Percentiles rank a stretch among this genome's conserved stretches.
Evolutionary conservation across 2,113 vertebrate species (phyloP).

Genomic region (Serinus canaria): DNA sequence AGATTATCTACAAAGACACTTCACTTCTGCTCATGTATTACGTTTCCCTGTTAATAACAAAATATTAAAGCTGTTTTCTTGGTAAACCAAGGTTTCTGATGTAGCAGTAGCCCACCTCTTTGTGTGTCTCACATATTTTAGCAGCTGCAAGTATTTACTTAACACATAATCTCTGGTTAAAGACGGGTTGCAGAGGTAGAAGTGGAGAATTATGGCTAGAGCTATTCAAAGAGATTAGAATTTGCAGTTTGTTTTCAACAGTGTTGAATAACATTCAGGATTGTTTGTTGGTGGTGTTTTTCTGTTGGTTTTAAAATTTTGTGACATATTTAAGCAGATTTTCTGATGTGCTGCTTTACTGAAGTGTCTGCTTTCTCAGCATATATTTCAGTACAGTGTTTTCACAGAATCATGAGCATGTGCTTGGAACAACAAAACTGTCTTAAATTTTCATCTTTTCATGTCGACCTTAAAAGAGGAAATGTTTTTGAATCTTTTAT

Average conservation of each 20-base stretch:
- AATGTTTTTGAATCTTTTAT: neutral
- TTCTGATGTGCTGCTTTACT: neutral
- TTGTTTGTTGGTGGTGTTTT: neutral
- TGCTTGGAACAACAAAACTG: neutral
- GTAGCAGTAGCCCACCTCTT: slow-evolving; percentile 15
- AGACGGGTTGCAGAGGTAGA: neutral
- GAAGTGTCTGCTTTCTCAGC: neutral
- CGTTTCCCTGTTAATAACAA: slow-evolving; percentile 30
- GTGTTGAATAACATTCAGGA: neutral
- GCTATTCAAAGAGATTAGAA: neutral
- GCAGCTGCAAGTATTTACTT: neutral
- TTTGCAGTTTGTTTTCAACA: slow-evolving; percentile 16
- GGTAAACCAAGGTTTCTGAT: neutral
- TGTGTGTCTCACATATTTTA: neutral
- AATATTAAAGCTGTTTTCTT: slow-evolving; percentile 22
- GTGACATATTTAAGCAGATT: slow-evolving; percentile 16
- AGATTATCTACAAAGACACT: slow-evolving; percentile 39
- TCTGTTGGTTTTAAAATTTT: slow-evolving; percentile 8
- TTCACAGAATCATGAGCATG: neutral
- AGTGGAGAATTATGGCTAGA: slow-evolving; percentile 18
- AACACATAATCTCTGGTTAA: slow-evolving; percentile 17
- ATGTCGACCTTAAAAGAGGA: neutral
- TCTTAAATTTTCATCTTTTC: neutral
- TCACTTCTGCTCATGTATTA: slow-evolving; percentile 13
- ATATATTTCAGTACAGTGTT: neutral